Evolutionary conservation across 2,888 invertebrate species (phyloP), one percentile per base, ranked within the genome.

Genomic region (Zhuqinia jingwanae): DNA sequence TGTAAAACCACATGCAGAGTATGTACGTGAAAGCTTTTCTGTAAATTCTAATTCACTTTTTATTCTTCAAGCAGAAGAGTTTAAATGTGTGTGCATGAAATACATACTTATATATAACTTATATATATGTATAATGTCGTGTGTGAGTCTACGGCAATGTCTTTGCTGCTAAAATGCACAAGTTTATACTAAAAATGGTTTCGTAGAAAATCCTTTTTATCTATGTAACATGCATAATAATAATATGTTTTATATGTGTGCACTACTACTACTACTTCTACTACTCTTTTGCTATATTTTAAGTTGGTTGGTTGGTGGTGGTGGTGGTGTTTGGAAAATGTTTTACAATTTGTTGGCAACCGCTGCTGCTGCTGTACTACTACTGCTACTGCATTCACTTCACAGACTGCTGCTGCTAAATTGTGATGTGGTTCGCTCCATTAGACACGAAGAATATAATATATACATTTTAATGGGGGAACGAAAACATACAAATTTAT

Each of bases 341-440:
- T 20, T 79, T 80, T 25, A 65, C 36, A 65, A 65, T 68, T 81
- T 81, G 70, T 58, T 81, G 73, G 73, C 81, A 82, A 60, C 70
- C 30, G 58, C 70, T 81, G 56, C 70, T 42, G 20, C 11, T 20
- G 15, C 30, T 60, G 60, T 36, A 3, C 8, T 2, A 13, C 30
- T 60, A 25, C 60, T 60, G 2, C 17, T 27, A 25, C 60, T 60
- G 60, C 17, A 6, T 58, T 22, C 63, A 30, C 50, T 50, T n/a
- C n/a, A n/a, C 50, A 15, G 50, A 27, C 63, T 63, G 30, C 63
- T 30, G 30, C 63, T 63, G 65, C 42, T 47, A 76, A 83, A 75
- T 75, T 83, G 76, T 15, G 82, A 60, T 82, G 75, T 53, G 76
- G 83, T 83, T 63, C 47, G 83, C 76, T 75, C 83, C 83, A 83